Evolutionary conservation across 1,140 invertebrate genomes (phyloP), one percentile per base, ranked within the genome.

Genomic region (Macrobrachium nipponense): DNA sequence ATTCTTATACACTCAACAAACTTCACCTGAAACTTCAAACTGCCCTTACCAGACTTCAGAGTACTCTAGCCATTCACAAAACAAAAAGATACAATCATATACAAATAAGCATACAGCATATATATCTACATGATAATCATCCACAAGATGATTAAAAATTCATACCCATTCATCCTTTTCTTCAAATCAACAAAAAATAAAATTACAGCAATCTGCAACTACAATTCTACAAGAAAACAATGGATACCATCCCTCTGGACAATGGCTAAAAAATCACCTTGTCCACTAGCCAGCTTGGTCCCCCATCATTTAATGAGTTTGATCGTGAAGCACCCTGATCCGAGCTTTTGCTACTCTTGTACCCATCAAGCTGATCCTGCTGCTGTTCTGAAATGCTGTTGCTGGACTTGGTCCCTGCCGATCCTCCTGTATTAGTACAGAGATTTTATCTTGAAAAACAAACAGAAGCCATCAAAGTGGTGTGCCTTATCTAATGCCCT

Each of bases 201-300:
- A 23, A 18, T 10, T 23, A 23, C 17, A 17, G 17, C 70, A 20
- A 73, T 73, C 70, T 43, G 17, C 44, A 23, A 5, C 17, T 73
- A n/a, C 70, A 1, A 62, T 27, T 15, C 36, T 82, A 20, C 77
- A 61, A 27, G 12, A 79, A 61, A 59, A 79, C 44, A 78, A 27
- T 23, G 18, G 64, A 61, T 62, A 36, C 10, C 44, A 80, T 36
- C 27, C 27, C 43, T 36, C 12, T 27, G 43, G 43, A 70, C 44
- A 81, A 36, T 36, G 80, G 36, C n/a, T 60, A 79, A 11, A 60
- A 23, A 70, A 51, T 79, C 36, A 78, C 61, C 61, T 80, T 78
- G 77, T 86, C 80, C 64, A 80, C 84, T 61, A 86, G 84, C 84
- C 84, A 86, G 73, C 84, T 70, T 58, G 77, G 60, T 27, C 83